Conservation (phyloP, 2,797 vertebrate species). For the Cyclura pinguis region DNA sequence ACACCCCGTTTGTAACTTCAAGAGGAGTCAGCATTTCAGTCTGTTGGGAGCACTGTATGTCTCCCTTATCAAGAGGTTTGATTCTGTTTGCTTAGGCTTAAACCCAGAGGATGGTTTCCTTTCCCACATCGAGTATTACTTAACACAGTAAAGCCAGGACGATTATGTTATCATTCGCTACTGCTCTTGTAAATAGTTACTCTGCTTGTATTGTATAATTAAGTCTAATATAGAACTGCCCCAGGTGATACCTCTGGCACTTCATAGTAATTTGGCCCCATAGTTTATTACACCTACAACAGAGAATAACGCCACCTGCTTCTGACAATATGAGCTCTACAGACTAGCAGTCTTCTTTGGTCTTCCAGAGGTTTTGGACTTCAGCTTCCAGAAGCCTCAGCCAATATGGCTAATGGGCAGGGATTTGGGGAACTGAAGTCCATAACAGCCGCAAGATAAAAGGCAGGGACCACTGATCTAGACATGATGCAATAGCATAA, state of each 20-base stretch:
- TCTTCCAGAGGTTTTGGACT: no score
- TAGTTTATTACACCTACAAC: background rate
- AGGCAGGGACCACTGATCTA: no score
- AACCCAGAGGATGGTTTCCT: background rate
- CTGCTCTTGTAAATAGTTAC: background rate
- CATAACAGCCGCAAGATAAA: no score
- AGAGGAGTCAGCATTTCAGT: background rate
- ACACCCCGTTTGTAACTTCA: background rate
- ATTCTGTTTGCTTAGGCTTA: constrained; percentile 14
- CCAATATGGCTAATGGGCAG: no score
- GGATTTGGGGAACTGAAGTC: background rate
- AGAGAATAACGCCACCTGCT: background rate
- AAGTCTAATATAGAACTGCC: background rate
- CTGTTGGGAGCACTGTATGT: background rate
- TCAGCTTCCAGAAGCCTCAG: no score
- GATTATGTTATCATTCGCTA: no score
- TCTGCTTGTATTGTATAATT: background rate
- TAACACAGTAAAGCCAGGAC: background rate
- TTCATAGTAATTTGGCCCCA: background rate
- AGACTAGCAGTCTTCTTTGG: no score
- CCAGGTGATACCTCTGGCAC: background rate
- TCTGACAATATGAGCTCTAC: background rate
- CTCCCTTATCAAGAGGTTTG: background rate
- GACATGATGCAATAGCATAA: no score
- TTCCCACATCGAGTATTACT: background rate